Evolutionary conservation across 2,888 invertebrate species (phyloP), one percentile per base, ranked within the genome.

Genomic region (Tridacna gigas): DNA sequence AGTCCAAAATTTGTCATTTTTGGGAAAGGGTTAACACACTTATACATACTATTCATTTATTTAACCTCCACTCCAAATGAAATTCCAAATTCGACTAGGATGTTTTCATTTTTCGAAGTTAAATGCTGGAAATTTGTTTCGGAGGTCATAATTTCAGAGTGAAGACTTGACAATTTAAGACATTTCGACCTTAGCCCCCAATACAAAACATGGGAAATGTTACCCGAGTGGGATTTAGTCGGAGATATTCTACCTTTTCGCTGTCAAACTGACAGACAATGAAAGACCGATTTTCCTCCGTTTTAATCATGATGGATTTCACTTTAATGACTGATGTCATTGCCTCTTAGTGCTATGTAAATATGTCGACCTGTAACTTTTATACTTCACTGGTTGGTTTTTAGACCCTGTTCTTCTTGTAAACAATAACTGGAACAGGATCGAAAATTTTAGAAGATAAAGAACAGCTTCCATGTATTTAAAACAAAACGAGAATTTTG

Each of bases 281-380:
- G 82, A 82, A 74, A 61, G 28, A 66, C 25, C 60, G 74, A 76
- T 77, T 77, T 69, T 77, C 28, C 13, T 66, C 65, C 26, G 45
- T 37, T 74, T 79, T 85, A 82, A 85, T 79, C 79, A 82, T 85
- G 85, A 85, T 85, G 80, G 82, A 85, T 85, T 82, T 82, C 79
- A 69, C 65, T 85, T 82, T 85, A 85, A 85, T 85, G 85, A 85
- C 80, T 82, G 85, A 85, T 85, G 85, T 82, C 85, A 85, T 80
- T 51, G 71, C 51, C 51, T 51, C 20, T 51, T 26, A 51, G 22
- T 48, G n/a, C 71, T 71, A 51, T 71, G 51, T 71, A 71, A 71
- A 71, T 71, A 71, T 51, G 28, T 28, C 28, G 18, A 26, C 18
- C 67, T 15, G 25, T 28, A 25, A 20, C 63, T 11, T 9, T 20